phyloP scores from a whole-genome alignment of 2,888 invertebrate genomes.

The Glyphotaelius pellucidus region DNA sequence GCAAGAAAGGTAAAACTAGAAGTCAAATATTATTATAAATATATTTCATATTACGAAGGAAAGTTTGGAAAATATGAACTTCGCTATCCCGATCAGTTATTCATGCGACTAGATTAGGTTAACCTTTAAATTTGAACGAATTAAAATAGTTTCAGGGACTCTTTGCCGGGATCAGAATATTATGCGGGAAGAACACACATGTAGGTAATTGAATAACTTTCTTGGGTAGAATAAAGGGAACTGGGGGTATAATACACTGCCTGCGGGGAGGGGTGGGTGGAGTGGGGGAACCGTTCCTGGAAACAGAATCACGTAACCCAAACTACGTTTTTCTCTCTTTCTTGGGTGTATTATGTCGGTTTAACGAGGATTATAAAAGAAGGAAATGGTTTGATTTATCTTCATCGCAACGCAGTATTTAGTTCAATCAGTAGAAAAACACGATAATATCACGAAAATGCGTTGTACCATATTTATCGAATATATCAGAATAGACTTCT shows the following conservation, averaged over 20 bases:
- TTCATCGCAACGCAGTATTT: not conserved
- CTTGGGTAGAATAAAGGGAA: constrained; percentile 41
- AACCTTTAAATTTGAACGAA: constrained; percentile 41
- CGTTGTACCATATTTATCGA: not conserved
- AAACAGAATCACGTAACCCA: constrained; percentile 2
- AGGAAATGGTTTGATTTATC: not conserved
- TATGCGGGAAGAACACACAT: constrained; percentile 62
- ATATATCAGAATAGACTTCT: not conserved
- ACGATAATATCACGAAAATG: not conserved
- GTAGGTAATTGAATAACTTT: constrained; percentile 66
- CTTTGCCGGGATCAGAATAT: constrained; percentile 43
- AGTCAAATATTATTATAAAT: constrained; percentile 14
- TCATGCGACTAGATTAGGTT: constrained; percentile 26
- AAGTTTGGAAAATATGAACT: not conserved
- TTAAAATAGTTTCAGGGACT: constrained; percentile 41
- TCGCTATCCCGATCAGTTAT: constrained; percentile 13
- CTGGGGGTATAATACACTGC: constrained; percentile 33
- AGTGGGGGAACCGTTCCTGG: not conserved
- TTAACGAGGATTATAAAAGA: not conserved
- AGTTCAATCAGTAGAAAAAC: not conserved
- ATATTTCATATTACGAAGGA: not conserved
- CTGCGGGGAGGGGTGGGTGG: not conserved
- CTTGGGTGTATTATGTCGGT: not conserved
- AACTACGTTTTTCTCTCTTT: not conserved
- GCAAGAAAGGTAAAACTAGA: not conserved